Evolutionary conservation across 64 coral and sea anemone genomes (phyloP).

Genomic region (Porites australiensis): DNA sequence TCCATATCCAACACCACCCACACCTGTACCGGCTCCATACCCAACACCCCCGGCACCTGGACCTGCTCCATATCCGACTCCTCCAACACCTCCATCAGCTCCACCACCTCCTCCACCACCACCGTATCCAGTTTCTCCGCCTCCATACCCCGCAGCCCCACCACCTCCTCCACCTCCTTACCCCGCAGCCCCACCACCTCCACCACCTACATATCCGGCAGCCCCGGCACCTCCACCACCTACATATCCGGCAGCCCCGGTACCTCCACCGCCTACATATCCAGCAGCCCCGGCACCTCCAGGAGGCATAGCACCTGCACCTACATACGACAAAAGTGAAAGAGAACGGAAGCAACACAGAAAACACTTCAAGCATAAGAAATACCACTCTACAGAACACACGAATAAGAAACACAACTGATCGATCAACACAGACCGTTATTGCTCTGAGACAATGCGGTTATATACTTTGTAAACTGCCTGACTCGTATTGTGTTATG

Average conservation of each 20-base stretch:
- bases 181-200: neutral
- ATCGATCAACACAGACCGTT: neutral
- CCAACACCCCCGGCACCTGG: neutral
- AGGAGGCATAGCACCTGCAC: neutral
- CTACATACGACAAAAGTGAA: slow-evolving; percentile 10
- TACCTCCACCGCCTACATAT: neutral
- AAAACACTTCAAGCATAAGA: neutral
- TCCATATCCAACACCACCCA: neutral
- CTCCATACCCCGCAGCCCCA: neutral
- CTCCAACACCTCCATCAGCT: neutral
- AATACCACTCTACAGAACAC: neutral
- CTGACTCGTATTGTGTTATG: no score
- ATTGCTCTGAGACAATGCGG: no score
- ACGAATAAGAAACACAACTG: neutral
- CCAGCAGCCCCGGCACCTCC: neutral
- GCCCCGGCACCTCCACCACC: neutral
- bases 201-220: neutral
- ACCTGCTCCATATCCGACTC: neutral
- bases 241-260: neutral
- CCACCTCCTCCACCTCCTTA: neutral
- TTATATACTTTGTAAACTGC: no score
- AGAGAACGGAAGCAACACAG: neutral
- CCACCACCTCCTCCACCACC: neutral
- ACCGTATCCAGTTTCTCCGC: neutral
- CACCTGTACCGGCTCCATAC: neutral